Evolutionary conservation across 2,113 vertebrate genomes (phyloP).

Genomic region (Hippoglossus stenolepis): DNA sequence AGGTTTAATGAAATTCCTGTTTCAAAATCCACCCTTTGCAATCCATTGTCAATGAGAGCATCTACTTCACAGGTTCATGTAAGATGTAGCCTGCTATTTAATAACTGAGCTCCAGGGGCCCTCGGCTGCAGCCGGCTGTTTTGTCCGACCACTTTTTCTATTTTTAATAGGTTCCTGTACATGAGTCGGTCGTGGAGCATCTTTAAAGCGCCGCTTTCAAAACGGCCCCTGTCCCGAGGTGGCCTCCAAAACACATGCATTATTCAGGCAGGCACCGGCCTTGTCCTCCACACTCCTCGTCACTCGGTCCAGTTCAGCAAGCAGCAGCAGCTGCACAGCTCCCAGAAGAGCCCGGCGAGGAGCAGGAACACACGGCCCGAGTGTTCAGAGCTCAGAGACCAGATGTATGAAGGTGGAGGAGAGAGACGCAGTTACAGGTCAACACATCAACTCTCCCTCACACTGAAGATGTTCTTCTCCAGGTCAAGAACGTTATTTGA

Average conservation of each 20-base stretch:
- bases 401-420: slow-evolving; percentile 17
- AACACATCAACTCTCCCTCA: slow-evolving; percentile 10
- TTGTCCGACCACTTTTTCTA: slow-evolving; percentile 73
- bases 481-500: background rate
- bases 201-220: slow-evolving; percentile 68
- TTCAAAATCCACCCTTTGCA: slow-evolving; percentile 25
- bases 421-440: slow-evolving; percentile 23
- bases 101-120: slow-evolving; percentile 58
- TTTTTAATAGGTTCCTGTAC: slow-evolving; percentile 77
- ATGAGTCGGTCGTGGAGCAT: slow-evolving; percentile 58
- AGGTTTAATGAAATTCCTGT: slow-evolving; percentile 43
- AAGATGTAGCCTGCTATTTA: slow-evolving; percentile 47
- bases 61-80: slow-evolving; percentile 43
- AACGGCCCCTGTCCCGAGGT: slow-evolving; percentile 66
- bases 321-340: slow-evolving; percentile 44
- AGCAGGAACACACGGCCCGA: slow-evolving; percentile 27
- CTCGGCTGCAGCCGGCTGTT: slow-evolving; percentile 56
- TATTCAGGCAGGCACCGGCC: slow-evolving; percentile 66
- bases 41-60: slow-evolving; percentile 43
- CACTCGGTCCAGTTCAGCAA: slow-evolving; percentile 62
- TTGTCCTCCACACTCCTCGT: slow-evolving; percentile 38
- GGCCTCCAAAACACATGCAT: slow-evolving; percentile 69
- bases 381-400: slow-evolving; percentile 40
- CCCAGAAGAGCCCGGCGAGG: slow-evolving; percentile 34
- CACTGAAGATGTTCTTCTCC: background rate